Evolutionary conservation across 2,113 vertebrate species (phyloP).

Genomic region (Cyanoramphus novaezelandiae): DNA sequence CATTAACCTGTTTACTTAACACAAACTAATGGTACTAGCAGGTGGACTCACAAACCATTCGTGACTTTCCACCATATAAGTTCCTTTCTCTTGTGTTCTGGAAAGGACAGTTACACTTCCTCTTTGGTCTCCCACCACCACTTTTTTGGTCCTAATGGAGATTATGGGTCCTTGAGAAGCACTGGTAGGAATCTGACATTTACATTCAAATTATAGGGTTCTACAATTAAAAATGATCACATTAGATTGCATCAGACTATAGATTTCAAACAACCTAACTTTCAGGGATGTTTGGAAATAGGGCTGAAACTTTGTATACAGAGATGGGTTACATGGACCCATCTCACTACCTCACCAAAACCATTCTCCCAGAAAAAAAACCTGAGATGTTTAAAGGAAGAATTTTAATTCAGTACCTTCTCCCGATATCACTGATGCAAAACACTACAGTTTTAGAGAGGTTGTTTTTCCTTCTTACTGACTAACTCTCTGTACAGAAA

Average conservation of each 20-base stretch:
- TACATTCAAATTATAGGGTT: not conserved
- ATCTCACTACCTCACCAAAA: not conserved
- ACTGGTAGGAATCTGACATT: not conserved
- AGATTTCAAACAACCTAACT: not conserved
- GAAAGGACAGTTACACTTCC: not conserved
- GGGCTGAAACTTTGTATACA: not conserved
- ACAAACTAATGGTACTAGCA: not conserved
- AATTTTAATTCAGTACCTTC: not conserved
- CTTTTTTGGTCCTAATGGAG: not conserved
- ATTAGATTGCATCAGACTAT: not conserved
- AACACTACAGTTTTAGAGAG: not conserved
- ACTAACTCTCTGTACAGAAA: not conserved
- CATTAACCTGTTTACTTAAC: not conserved
- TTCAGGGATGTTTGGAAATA: not conserved
- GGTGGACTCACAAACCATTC: not conserved
- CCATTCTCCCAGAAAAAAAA: not conserved
- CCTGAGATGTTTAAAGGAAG: not conserved
- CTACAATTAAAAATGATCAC: not conserved
- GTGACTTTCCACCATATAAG: not conserved
- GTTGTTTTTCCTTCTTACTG: not conserved
- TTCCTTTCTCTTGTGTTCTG: not conserved
- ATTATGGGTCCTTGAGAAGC: not conserved
- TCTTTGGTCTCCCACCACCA: not conserved
- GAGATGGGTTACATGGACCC: not conserved
- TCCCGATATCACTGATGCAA: not conserved